phyloP scores from a whole-genome alignment of 2,113 vertebrate genomes.

The Myrmophylax atrothorax region DNA sequence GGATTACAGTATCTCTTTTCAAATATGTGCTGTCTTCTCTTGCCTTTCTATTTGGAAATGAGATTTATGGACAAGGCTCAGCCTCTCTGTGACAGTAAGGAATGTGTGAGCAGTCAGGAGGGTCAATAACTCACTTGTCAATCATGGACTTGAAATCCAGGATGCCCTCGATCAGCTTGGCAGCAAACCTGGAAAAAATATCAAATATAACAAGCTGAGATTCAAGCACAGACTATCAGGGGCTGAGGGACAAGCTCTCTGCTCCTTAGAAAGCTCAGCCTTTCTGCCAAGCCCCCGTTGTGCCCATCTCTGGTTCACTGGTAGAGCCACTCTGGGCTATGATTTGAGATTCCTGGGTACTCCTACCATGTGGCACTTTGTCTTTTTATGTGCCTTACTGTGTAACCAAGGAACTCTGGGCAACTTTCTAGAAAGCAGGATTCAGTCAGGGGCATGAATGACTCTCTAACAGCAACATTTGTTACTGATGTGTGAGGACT shows the following conservation, averaged over 20 bases:
- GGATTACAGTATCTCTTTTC: background rate
- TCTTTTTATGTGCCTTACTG: background rate
- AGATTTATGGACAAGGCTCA: background rate
- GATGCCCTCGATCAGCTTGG: constrained; percentile 92
- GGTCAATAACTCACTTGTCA: constrained; percentile 85
- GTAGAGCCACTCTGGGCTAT: background rate
- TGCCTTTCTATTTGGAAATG: background rate
- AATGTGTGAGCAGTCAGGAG: background rate
- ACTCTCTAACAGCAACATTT: background rate
- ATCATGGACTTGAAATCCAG: constrained; percentile 95
- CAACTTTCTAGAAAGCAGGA: background rate
- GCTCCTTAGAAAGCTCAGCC: background rate
- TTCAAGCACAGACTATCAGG: background rate
- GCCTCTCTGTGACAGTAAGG: background rate
- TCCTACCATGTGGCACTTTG: background rate
- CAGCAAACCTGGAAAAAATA: constrained; percentile 85
- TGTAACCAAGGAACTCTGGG: background rate
- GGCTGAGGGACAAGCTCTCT: background rate
- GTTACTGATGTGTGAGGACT: background rate
- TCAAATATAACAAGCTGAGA: background rate
- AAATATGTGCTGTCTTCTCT: background rate
- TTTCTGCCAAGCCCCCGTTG: background rate
- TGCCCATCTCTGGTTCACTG: background rate
- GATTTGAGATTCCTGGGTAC: background rate
- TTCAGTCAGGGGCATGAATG: background rate